Percentiles rank a stretch among this genome's conserved stretches.
These are phyloP conservation scores for Turnix velox DNA, from an alignment of 2,113 vertebrate species.

Conservation along the genomic window DNA sequence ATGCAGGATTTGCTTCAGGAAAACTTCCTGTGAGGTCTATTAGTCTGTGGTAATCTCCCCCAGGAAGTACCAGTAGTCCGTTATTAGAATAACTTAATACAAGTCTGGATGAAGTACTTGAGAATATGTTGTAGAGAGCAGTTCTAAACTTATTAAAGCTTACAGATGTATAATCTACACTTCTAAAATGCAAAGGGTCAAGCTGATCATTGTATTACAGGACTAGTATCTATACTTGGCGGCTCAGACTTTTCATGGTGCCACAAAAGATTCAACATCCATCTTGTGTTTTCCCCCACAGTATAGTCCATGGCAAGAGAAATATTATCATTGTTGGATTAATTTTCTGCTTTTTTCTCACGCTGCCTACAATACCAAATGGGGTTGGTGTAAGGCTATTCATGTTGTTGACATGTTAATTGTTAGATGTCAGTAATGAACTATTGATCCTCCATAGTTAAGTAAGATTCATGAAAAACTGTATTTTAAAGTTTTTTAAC, in stretches of 20 bases:
- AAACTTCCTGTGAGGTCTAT: constrained; percentile 19
- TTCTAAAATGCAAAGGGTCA: not conserved
- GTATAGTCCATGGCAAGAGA: not conserved
- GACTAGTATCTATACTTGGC: not conserved
- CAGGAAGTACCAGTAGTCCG: not conserved
- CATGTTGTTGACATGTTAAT: not conserved
- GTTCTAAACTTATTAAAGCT: not conserved
- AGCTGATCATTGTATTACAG: not conserved
- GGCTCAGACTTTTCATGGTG: not conserved
- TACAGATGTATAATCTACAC: not conserved
- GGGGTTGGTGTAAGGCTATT: not conserved
- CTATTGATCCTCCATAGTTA: not conserved
- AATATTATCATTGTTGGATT: not conserved
- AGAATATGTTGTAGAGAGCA: not conserved
- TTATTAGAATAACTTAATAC: constrained; percentile 40
- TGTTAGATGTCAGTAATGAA: not conserved
- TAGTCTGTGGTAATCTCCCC: not conserved
- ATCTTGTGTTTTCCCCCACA: not conserved
- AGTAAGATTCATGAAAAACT: not conserved
- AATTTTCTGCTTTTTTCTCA: not conserved
- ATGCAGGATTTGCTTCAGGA: not conserved
- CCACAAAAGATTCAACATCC: not conserved
- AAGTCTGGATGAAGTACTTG: not conserved
- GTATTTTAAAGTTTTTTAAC: not conserved
- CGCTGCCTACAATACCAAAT: not conserved